phyloP scores from a whole-genome alignment of 2,888 invertebrate species.

The Caenorhabditis drosophilae region DNA sequence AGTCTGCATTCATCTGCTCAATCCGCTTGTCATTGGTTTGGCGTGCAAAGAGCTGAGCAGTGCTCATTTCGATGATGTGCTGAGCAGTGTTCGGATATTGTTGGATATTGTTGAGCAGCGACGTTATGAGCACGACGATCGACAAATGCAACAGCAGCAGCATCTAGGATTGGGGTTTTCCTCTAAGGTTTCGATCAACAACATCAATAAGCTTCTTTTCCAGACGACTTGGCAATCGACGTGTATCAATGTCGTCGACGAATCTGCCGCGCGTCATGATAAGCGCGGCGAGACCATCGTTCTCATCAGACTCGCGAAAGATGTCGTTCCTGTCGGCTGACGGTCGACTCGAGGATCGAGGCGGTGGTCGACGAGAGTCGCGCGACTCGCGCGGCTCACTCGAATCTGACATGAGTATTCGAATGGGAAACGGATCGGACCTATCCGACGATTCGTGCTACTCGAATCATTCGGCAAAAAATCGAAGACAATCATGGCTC shows the following conservation, averaged over 20 bases:
- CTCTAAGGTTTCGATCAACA: neutral
- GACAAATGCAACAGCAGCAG: slow-evolving; percentile 38
- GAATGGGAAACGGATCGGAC: slow-evolving; percentile 57
- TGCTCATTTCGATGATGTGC: slow-evolving; percentile 67
- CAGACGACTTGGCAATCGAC: slow-evolving; percentile 60
- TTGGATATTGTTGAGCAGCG: slow-evolving; percentile 66
- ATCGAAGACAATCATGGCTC: slow-evolving; percentile 64
- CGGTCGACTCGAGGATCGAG: slow-evolving; percentile 65
- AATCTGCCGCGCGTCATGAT: slow-evolving; percentile 67
- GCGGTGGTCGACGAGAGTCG: slow-evolving; percentile 58
- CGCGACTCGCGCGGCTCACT: slow-evolving; percentile 62
- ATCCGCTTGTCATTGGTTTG: slow-evolving; percentile 62
- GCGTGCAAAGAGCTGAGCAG: slow-evolving; percentile 47
- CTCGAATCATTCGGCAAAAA: slow-evolving; percentile 46
- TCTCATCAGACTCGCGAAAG: slow-evolving; percentile 60
- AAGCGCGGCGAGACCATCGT: slow-evolving; percentile 65
- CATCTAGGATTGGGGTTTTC: slow-evolving; percentile 41
- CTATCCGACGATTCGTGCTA: slow-evolving; percentile 55
- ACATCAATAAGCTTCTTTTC: slow-evolving; percentile 1
- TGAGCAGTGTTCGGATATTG: slow-evolving; percentile 61
- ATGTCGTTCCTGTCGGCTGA: slow-evolving; percentile 68
- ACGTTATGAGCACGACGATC: slow-evolving; percentile 63
- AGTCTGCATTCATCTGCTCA: slow-evolving; percentile 62
- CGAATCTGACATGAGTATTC: slow-evolving; percentile 64
- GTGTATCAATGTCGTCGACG: slow-evolving; percentile 65